Evolutionary conservation across 2,113 vertebrate species (phyloP).

Genomic region (Ammodytes dubius): DNA sequence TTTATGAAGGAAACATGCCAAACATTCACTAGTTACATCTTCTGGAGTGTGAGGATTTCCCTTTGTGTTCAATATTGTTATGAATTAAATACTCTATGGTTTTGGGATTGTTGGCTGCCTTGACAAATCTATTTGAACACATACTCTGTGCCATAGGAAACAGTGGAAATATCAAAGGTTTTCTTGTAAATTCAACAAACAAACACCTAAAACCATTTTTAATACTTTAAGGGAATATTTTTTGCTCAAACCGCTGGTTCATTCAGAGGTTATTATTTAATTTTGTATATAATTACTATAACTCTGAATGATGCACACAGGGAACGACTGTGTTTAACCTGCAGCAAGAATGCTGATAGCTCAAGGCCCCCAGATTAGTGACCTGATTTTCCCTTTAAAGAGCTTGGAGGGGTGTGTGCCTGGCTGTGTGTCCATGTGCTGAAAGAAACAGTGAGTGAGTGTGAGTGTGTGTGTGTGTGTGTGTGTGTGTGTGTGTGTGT

Average conservation of each 20-base stretch:
- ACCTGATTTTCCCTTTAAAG: slow-evolving; percentile 80
- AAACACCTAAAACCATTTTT: slow-evolving; percentile 20
- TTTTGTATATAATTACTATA: slow-evolving; percentile 43
- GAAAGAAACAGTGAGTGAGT: slow-evolving; percentile 28
- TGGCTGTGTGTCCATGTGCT: slow-evolving; percentile 20
- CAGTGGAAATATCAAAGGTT: slow-evolving; percentile 4
- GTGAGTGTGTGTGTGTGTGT: background rate
- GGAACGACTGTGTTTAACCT: slow-evolving; percentile 54
- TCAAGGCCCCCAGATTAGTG: slow-evolving; percentile 77
- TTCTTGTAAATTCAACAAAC: background rate
- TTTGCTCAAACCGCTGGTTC: slow-evolving; percentile 15
- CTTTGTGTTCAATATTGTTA: background rate
- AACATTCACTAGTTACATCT: background rate
- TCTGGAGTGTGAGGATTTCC: background rate
- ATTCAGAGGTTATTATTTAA: slow-evolving; percentile 23
- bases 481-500: slow-evolving; percentile 6
- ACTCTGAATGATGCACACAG: slow-evolving; percentile 28
- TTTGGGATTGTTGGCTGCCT: background rate
- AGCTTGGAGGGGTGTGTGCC: slow-evolving; percentile 58
- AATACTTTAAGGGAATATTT: background rate
- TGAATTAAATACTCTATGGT: background rate
- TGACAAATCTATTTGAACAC: background rate
- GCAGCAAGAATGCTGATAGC: slow-evolving; percentile 69
- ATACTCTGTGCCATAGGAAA: background rate
- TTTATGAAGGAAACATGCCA: background rate